Evolutionary conservation across 2,888 invertebrate species (phyloP).

Genomic region (Andrena fulva): DNA sequence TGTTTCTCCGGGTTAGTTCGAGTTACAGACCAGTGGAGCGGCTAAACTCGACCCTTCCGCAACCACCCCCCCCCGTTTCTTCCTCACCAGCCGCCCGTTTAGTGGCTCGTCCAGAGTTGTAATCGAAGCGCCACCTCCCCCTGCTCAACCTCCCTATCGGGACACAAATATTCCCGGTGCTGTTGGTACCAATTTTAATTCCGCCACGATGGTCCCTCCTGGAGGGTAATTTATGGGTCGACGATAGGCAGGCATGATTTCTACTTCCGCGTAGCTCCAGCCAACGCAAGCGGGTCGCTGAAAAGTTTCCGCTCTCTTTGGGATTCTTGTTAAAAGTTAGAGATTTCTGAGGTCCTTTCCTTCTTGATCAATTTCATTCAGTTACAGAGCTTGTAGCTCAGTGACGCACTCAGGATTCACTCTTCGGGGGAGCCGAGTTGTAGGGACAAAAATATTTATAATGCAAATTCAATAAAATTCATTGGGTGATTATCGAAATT

Average conservation of each 20-base stretch:
- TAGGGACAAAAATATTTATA: too few species aligned
- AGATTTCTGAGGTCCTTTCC: too few species aligned
- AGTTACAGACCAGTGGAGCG: slow-evolving; percentile 84
- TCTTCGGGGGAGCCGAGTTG: too few species aligned
- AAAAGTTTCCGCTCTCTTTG: not conserved
- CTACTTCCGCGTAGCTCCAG: not conserved
- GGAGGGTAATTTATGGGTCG: slow-evolving; percentile 3
- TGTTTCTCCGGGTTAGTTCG: slow-evolving; percentile 80
- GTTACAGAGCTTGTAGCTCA: too few species aligned
- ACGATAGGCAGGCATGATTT: slow-evolving; percentile 1
- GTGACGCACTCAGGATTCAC: too few species aligned
- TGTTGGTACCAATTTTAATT: slow-evolving; percentile 26
- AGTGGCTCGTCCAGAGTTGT: slow-evolving; percentile 56
- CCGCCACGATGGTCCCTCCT: not conserved
- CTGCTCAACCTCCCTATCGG: not conserved
- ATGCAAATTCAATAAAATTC: too few species aligned
- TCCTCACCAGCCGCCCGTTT: slow-evolving; percentile 45
- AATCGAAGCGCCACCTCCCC: slow-evolving; percentile 45
- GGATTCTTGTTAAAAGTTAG: too few species aligned
- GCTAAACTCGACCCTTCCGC: slow-evolving; percentile 80
- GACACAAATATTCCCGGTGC: slow-evolving; percentile 38
- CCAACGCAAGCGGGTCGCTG: not conserved
- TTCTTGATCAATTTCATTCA: too few species aligned
- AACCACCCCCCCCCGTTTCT: slow-evolving; percentile 61
- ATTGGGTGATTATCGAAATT: too few species aligned